Evolutionary conservation across 2,113 vertebrate genomes (phyloP).

Genomic region (Chaetura pelagica): DNA sequence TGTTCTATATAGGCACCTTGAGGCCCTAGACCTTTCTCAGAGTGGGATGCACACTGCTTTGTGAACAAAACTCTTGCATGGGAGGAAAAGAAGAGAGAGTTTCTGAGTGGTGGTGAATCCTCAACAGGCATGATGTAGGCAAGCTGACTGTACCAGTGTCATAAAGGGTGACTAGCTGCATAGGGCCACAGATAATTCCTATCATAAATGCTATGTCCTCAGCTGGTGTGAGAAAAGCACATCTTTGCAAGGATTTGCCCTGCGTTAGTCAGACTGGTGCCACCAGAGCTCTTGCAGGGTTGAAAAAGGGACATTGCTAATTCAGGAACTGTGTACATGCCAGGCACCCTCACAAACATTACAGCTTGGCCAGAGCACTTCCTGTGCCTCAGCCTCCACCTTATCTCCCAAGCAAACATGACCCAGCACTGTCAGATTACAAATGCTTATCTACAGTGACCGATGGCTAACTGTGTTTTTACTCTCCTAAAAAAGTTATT

Average conservation of each 20-base stretch:
- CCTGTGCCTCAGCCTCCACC: constrained; percentile 23
- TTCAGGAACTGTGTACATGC: neutral
- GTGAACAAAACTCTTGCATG: neutral
- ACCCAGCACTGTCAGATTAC: constrained; percentile 40
- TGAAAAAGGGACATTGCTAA: constrained; percentile 15
- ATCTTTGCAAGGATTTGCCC: neutral
- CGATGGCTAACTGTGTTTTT: constrained; percentile 20
- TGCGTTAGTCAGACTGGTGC: neutral
- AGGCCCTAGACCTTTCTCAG: neutral
- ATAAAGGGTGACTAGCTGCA: neutral
- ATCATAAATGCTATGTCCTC: neutral
- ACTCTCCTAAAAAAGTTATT: constrained; percentile 24
- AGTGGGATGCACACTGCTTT: neutral
- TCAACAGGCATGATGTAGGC: neutral
- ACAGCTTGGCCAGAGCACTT: constrained; percentile 24
- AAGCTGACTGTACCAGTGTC: neutral
- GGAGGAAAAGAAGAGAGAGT: neutral
- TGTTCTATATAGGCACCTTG: neutral
- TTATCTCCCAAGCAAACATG: constrained; percentile 62
- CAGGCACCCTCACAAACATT: constrained; percentile 12
- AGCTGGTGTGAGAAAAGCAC: neutral
- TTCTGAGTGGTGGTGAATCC: neutral
- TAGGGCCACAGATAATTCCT: neutral
- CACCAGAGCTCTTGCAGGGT: neutral
- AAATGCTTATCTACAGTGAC: constrained; percentile 48